A percentile compares a stretch with the other conserved stretches of the same genome.
Conservation (phyloP, 2,888 invertebrate species). For the Drosophila picticornis region DNA sequence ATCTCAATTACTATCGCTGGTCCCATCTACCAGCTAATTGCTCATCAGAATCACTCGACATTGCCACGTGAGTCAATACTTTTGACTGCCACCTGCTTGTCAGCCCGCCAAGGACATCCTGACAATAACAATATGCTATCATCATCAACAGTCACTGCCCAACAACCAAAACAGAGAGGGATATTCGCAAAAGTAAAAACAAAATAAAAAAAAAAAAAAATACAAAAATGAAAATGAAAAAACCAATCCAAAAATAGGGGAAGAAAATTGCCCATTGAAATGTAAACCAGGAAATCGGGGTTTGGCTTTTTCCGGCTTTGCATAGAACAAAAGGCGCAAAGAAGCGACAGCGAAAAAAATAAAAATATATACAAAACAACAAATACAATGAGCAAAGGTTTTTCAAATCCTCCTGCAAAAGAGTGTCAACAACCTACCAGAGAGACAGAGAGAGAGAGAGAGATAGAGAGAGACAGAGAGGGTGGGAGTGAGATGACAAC, state of each 20-base stretch:
- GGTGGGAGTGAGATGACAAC: constrained; percentile 2
- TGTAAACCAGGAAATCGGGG: constrained; percentile 80
- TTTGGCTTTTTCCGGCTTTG: constrained; percentile 83
- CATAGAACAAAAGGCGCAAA: constrained; percentile 62
- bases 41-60: constrained; percentile 17
- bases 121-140: constrained; percentile 16
- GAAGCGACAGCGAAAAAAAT: constrained; percentile 53
- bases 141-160: constrained; percentile 64
- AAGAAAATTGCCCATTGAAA: constrained; percentile 78
- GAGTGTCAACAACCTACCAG: constrained; percentile 68
- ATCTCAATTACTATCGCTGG: constrained; percentile 1
- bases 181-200: constrained; percentile 24
- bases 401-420: constrained; percentile 53
- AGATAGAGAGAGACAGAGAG: constrained; percentile 14
- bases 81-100: constrained; percentile 52
- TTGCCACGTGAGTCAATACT: constrained; percentile 44
- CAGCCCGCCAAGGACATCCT: constrained; percentile 9
- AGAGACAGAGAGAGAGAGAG: constrained; percentile 8
- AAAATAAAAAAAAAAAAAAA: not conserved
- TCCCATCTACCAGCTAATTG: constrained; percentile 20
- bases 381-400: constrained; percentile 64
- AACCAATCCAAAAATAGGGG: constrained; percentile 51
- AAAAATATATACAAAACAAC: constrained; percentile 58
- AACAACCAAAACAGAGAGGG: constrained; percentile 41
- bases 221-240: constrained; percentile 24